Conservation (phyloP, 2,113 vertebrate genomes). For the Apaloderma vittatum region DNA sequence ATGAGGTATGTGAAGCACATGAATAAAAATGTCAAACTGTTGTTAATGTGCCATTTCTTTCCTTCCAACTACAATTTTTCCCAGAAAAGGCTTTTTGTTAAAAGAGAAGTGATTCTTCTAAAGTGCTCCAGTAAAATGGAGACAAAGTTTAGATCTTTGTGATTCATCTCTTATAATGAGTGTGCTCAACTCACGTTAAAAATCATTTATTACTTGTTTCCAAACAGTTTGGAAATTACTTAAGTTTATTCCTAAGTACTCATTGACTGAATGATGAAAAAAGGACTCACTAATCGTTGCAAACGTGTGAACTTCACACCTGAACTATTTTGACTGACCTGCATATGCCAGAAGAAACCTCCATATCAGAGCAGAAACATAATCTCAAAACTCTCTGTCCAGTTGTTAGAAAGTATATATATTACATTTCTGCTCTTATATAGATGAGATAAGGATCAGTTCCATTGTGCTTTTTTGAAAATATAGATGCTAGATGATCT, state of each 20-base stretch:
- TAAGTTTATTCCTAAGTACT: neutral
- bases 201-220: neutral
- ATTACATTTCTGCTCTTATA: neutral
- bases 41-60: neutral
- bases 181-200: neutral
- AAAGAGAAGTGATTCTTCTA: neutral
- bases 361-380: neutral
- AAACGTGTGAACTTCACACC: neutral
- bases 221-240: neutral
- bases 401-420: neutral
- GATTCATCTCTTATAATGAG: neutral
- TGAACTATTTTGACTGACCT: neutral
- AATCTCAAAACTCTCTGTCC: neutral
- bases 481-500: neutral
- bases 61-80: neutral
- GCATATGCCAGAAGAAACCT: neutral
- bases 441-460: neutral
- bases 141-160: neutral
- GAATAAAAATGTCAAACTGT: neutral
- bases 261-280: neutral
- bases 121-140: neutral
- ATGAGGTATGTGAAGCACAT: neutral
- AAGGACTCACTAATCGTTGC: neutral
- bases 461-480: neutral
- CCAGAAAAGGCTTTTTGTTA: neutral